Evolutionary conservation across 2,797 vertebrate species (phyloP), one percentile per base, ranked within the genome.

Genomic region (Halcyon leucocephala): DNA sequence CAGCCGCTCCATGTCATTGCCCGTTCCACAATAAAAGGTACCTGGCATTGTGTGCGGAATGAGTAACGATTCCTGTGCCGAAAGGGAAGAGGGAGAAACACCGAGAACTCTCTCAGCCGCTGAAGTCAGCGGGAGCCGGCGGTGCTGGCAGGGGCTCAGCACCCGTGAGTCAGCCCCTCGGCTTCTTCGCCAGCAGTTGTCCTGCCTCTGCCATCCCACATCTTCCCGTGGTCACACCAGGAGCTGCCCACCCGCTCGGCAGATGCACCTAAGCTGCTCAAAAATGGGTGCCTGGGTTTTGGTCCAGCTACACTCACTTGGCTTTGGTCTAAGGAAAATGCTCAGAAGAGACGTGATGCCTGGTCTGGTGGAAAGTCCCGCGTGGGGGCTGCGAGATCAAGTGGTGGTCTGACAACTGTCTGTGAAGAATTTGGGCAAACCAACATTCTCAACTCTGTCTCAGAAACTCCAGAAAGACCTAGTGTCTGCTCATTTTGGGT

Each of bases 1-100:
- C 97, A 44, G 95, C 35, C 66, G 31, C 86, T 95, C 95, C 93
- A 3, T 97, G 97, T 95, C 97, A 95, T 54, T 97, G 97, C 96
- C 90, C 92, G 44, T 95, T 97, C 89, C 88, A 98, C 98, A 98
- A 98, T 98, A 96, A 97, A 93, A 72, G 52, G 58, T 95, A 96
- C 77, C 89, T 95, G 94, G 97, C 97, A 99, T 98, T 98, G 98
- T 99, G 96, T 98, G 31, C 58, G 39, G 98, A 97, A 95, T 97
- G 98, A 98, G 96, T 97, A 97, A 98, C 90, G 74, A 98, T 98
- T 98, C 98, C 98, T 98, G 98, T 97, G 95, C 93, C 93, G 90
- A 96, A 98, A 98, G 97, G 98, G 98, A 95, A 90, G 92, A 95
- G 95, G 89, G 76, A 96, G 87, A 95, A 94, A 90, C 85, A 66